Base-by-base conservation (phyloP, 2,888 invertebrate species). In the Dasypogon diadema region DNA sequence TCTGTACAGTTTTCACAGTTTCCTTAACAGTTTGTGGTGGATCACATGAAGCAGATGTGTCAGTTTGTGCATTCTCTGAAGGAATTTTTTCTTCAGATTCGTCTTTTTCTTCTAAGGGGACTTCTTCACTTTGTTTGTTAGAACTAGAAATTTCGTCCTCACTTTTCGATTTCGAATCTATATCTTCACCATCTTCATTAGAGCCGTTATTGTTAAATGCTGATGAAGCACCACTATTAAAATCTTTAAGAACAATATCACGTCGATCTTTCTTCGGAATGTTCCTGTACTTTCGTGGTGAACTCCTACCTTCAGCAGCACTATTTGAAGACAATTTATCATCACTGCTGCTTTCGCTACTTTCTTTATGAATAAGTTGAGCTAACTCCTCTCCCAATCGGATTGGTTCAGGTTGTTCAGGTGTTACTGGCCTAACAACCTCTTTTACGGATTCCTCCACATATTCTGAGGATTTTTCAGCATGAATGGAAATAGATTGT, bases 231-330 rank as follows among this genome's bases (percentile, higher is more conserved):
- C 30, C 70, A 37, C 75, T 79, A 42, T 81, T 80, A 8, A 83
- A 83, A 74, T 85, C 84, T 46, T 82, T 82, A 2, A 81, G 77
- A 34, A 84, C 80, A 12, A 82, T 80, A 55, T 85, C 83, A 4
- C 84, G 82, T 0, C 84, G 80, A 81, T 86, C 85, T 76, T 86
- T 86, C 80, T 86, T 86, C 74, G 85, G 85, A 81, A 86, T 86
- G 78, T 86, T 85, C 30, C 85, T 81, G 74, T 84, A 83, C 56
- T 83, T 83, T 1, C 78, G 74, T 4, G 75, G 68, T 42, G 77
- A 55, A 24, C 12, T 18, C n/a, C 26, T 48, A 10, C 18, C 5
- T 1, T 60, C 48, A 5, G 16, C n/a, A 4, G 46, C 2, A n/a
- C 22, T 14, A 8, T 12, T 42, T 2, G 55, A 46, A 5, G 65